phyloP scores from a whole-genome alignment of 2,797 vertebrate genomes.

The Sebastes itinus region DNA sequence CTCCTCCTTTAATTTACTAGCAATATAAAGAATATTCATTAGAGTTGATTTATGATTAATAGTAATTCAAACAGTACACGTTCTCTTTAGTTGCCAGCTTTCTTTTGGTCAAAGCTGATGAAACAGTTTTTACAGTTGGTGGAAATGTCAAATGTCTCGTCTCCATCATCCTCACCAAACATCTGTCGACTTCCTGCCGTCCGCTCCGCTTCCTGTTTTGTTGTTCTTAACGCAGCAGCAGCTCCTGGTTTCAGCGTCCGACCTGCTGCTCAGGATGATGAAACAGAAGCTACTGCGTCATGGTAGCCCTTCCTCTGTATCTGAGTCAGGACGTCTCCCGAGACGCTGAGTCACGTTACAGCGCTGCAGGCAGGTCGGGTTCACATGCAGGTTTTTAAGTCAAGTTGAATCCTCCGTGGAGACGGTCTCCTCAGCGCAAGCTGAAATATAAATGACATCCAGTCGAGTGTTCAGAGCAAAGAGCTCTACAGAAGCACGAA shows the following conservation, averaged over 20 bases:
- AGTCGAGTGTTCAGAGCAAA: background rate
- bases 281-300: background rate
- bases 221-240: conserved; percentile 19
- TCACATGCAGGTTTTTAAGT: conserved; percentile 13
- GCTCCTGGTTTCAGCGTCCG: conserved; percentile 15
- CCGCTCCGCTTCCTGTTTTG: background rate
- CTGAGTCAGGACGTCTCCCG: background rate
- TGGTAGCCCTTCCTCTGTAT: background rate
- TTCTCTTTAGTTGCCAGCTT: background rate
- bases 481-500: background rate
- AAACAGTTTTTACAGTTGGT: background rate
- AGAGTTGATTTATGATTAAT: too few relatives aligned
- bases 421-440: background rate
- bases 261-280: conserved; percentile 6
- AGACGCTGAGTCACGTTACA: background rate
- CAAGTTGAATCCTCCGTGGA: background rate
- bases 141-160: background rate
- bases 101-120: background rate
- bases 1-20: too few relatives aligned
- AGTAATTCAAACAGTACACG: background rate
- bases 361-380: background rate
- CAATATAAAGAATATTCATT: too few relatives aligned
- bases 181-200: background rate
- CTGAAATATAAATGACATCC: conserved; percentile 14
- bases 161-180: background rate